phyloP scores from a whole-genome alignment of 2,888 invertebrate genomes.

The Cheilosia urbana region DNA sequence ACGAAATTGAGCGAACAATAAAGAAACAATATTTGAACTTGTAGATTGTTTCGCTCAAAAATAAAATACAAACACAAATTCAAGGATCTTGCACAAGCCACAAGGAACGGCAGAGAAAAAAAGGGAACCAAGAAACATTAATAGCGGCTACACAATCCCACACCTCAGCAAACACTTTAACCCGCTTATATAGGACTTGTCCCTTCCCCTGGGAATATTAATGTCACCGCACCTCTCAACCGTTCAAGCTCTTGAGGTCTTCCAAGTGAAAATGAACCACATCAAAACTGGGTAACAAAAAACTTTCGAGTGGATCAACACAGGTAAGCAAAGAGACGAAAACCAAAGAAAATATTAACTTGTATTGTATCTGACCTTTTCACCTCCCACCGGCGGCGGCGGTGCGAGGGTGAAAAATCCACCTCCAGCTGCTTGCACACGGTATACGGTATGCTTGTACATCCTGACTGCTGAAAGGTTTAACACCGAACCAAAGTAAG shows the following conservation, averaged over 20 bases:
- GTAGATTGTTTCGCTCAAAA: slow-evolving; percentile 58
- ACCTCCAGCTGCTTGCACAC: slow-evolving; percentile 16
- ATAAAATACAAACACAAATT: slow-evolving; percentile 31
- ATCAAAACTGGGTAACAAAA: slow-evolving; percentile 59
- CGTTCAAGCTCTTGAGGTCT: slow-evolving; percentile 54
- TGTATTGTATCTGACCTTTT: slow-evolving; percentile 64
- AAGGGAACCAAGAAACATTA: background rate
- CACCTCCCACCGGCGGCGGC: slow-evolving; percentile 20
- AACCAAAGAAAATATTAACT: slow-evolving; percentile 73
- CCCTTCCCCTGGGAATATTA: slow-evolving; percentile 22
- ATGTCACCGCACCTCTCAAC: slow-evolving; percentile 50
- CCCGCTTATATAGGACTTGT: slow-evolving; percentile 29
- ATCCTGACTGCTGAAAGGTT: slow-evolving; percentile 66
- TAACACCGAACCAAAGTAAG: slow-evolving; percentile 65
- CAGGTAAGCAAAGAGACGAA: slow-evolving; percentile 43
- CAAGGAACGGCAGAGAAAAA: background rate
- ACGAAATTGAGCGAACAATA: slow-evolving; percentile 60
- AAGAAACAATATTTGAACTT: slow-evolving; percentile 70
- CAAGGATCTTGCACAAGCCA: slow-evolving; percentile 2
- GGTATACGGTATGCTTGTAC: slow-evolving; percentile 11
- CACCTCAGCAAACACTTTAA: slow-evolving; percentile 55
- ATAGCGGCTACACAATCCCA: slow-evolving; percentile 41
- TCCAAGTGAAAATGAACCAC: slow-evolving; percentile 49
- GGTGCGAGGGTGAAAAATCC: slow-evolving; percentile 3
- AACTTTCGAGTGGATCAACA: slow-evolving; percentile 60